phyloP scores from a whole-genome alignment of 2,888 invertebrate genomes.

The Drosophila pseudotalamancana region DNA sequence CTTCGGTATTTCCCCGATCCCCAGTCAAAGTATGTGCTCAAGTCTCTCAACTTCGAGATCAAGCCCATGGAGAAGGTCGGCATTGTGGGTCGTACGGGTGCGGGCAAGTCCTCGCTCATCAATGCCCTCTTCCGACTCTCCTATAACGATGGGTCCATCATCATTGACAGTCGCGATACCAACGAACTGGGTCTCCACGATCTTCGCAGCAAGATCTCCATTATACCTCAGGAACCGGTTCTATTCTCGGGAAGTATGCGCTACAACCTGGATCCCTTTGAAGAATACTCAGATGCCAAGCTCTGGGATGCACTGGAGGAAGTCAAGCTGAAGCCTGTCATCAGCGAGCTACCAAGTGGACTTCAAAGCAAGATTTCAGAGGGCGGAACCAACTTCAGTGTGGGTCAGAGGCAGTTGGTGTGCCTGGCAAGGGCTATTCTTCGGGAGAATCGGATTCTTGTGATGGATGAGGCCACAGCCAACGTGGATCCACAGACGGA shows the following conservation, averaged over 20 bases:
- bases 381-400: conserved; percentile 92
- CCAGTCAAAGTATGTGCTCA: conserved; percentile 90
- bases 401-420: conserved; percentile 95
- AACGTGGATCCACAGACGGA: conserved; percentile 96
- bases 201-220: conserved; percentile 90
- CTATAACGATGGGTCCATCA: conserved; percentile 90
- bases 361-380: conserved; percentile 90
- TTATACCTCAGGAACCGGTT: conserved; percentile 94
- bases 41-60: conserved; percentile 88
- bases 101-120: conserved; percentile 90
- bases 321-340: conserved; percentile 87
- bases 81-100: conserved; percentile 89
- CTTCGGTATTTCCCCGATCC: conserved; percentile 88
- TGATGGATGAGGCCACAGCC: conserved; percentile 96
- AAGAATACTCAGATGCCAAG: conserved; percentile 90
- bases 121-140: conserved; percentile 91
- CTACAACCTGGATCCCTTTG: conserved; percentile 95
- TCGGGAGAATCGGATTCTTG: conserved; percentile 92
- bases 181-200: conserved; percentile 89
- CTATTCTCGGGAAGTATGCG: conserved; percentile 94
- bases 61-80: conserved; percentile 88
- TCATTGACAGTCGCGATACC: conserved; percentile 92
- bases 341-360: conserved; percentile 87
- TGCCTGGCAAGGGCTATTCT: conserved; percentile 95
- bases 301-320: conserved; percentile 95